phyloP scores from a whole-genome alignment of 2,888 invertebrate genomes.

The Sphaeridia pumilis region DNA sequence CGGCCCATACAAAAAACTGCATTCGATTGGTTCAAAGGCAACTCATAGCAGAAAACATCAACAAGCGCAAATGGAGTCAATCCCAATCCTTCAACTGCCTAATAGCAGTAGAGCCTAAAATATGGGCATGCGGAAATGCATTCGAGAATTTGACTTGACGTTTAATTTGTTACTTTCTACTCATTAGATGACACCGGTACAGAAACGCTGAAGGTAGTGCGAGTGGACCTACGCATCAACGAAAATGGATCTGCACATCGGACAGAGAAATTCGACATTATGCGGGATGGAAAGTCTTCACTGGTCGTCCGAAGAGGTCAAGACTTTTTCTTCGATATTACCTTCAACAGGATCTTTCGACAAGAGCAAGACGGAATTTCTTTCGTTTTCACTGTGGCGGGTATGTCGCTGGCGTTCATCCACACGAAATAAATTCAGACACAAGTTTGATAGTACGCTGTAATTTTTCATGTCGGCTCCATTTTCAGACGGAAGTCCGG shows the following conservation, averaged over 20 bases:
- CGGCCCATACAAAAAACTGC: no score
- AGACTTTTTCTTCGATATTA: conserved; percentile 59
- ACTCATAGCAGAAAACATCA: no score
- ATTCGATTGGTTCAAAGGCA: no score
- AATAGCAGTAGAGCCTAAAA: no score
- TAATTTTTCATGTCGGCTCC: neutral
- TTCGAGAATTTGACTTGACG: no score
- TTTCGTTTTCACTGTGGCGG: conserved; percentile 67
- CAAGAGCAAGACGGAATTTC: conserved; percentile 64
- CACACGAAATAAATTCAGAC: neutral
- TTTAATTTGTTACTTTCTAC: conserved; percentile 1
- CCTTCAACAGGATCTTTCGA: conserved; percentile 62
- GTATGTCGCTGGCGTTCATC: conserved; percentile 40
- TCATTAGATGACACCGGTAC: conserved; percentile 21
- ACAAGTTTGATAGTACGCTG: neutral
- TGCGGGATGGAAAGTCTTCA: conserved; percentile 44
- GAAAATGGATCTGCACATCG: conserved; percentile 65
- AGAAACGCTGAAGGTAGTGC: conserved; percentile 54
- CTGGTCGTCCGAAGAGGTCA: conserved; percentile 75
- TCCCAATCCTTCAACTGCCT: no score
- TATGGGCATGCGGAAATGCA: no score
- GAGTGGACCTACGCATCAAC: conserved; percentile 59
- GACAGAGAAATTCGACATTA: conserved; percentile 68
- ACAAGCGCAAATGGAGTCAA: no score
- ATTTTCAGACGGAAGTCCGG: conserved; percentile 57